Evolutionary conservation across 2,797 vertebrate species (phyloP), one percentile per base, ranked within the genome.

Genomic region (Malacoctenus gilli): DNA sequence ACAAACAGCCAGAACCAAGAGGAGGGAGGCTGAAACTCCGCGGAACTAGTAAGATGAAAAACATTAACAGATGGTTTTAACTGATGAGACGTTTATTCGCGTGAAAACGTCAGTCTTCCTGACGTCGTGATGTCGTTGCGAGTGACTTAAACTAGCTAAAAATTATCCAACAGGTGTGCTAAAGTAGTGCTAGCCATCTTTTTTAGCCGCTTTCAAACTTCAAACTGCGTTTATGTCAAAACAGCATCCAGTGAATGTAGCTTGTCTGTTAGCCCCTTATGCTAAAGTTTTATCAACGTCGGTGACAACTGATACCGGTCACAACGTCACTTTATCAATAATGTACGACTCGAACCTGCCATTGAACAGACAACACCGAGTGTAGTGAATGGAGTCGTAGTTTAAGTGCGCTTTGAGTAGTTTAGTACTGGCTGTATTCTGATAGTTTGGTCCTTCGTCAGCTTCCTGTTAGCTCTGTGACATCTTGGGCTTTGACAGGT

Each of bases 101-200:
- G n/a, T 11, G 7, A 38, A 9, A n/a, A 10, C 7, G 4, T 0
- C 2, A 7, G 1, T 0, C 4, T 11, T 9, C 25, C 25, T 28
- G 5, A 6, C 5, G 25, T 28, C 5, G 25, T 22, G 5, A 5
- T 23, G 10, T 40, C 9, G 0, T 44, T 18, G 16, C 7, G 34
- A 1, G 18, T 10, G 8, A 2, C 11, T 14, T 15, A 20, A 19
- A 14, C 32, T 14, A 11, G 63, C 36, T 22, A 28, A 60, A 43
- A 25, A 25, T 5, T 37, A 22, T 48, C 6, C 62, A 79, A 72
- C 83, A 87, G 79, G 82, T 88, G 82, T 59, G 62, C 59, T 69
- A 51, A 22, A 14, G 61, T 63, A 46, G 63, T 42, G 23, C 77
- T 80, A 85, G 81, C 78, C 66, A 0, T 53, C 3, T 4, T 40